These are phyloP conservation scores for Silurus glanis DNA, from an alignment of 2,113 vertebrate species.

Conservation along the genomic window DNA sequence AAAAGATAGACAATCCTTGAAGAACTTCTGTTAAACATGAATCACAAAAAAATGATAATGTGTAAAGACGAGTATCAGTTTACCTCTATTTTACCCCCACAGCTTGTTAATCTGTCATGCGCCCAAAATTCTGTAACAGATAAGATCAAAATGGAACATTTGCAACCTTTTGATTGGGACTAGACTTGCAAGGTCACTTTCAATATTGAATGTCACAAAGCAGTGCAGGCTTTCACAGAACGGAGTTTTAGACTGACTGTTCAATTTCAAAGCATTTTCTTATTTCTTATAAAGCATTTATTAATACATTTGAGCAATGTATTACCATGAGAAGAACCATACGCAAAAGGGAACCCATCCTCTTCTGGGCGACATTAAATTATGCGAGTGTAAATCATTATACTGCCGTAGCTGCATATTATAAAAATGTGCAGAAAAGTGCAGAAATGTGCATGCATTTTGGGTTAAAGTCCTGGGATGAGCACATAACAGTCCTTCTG, in stretches of 20 bases:
- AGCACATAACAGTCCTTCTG: neutral
- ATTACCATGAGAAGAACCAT: neutral
- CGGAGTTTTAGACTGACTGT: neutral
- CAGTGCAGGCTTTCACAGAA: neutral
- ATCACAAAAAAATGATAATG: neutral
- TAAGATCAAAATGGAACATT: slow-evolving; percentile 16
- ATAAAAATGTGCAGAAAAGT: neutral
- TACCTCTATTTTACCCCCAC: neutral
- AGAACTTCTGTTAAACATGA: no score
- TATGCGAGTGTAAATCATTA: neutral
- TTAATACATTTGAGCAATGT: no score
- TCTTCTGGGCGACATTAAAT: neutral
- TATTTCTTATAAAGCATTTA: neutral
- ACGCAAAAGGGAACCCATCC: neutral
- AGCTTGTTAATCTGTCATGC: neutral
- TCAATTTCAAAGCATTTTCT: neutral
- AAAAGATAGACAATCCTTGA: neutral
- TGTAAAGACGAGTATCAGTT: neutral
- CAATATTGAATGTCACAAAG: neutral
- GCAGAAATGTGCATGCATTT: no score
- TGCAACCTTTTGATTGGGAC: neutral
- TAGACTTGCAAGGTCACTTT: neutral
- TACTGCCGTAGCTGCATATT: neutral
- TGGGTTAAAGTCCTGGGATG: neutral
- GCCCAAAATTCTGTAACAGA: slow-evolving; percentile 20